Evolutionary conservation across 2,888 invertebrate species (phyloP).

Genomic region (Drosophila sordidula): DNA sequence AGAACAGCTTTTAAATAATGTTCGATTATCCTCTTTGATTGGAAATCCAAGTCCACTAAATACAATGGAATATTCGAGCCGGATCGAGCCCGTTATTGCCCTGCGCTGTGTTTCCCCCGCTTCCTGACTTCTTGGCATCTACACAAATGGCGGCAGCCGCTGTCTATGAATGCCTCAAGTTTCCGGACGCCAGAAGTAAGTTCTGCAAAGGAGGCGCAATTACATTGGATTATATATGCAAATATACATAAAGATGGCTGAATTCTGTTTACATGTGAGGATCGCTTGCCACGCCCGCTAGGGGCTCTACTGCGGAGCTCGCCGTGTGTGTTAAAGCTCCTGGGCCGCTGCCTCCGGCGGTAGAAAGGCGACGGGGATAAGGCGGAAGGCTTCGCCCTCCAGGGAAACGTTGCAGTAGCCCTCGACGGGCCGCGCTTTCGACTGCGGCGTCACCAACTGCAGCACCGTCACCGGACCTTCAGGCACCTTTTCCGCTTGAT

Average conservation of each 20-base stretch:
- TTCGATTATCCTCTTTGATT: not conserved
- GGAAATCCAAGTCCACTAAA: not conserved
- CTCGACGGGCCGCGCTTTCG: conserved; percentile 27
- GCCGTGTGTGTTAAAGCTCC: conserved; percentile 26
- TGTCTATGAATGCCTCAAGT: conserved; percentile 15
- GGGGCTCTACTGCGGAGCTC: not conserved
- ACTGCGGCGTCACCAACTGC: conserved; percentile 43
- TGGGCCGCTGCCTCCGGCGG: conserved; percentile 15
- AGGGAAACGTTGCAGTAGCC: conserved; percentile 25
- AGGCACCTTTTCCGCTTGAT: not conserved
- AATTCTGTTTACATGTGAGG: conserved; percentile 13
- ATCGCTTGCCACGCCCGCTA: conserved; percentile 13
- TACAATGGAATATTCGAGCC: not conserved
- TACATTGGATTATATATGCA: not conserved
- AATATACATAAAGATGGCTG: not conserved
- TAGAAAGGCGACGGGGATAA: conserved; percentile 44
- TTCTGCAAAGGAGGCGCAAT: conserved; percentile 10
- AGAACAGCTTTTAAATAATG: too few relatives aligned
- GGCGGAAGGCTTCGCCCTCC: conserved; percentile 49
- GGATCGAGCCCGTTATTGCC: not conserved
- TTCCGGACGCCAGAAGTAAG: conserved; percentile 16
- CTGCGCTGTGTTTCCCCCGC: not conserved
- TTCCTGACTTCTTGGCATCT: conserved; percentile 11
- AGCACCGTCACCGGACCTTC: conserved; percentile 47
- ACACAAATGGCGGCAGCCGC: conserved; percentile 26